Base-by-base conservation (phyloP, 2,113 vertebrate genomes). In the Cyanistes caeruleus region DNA sequence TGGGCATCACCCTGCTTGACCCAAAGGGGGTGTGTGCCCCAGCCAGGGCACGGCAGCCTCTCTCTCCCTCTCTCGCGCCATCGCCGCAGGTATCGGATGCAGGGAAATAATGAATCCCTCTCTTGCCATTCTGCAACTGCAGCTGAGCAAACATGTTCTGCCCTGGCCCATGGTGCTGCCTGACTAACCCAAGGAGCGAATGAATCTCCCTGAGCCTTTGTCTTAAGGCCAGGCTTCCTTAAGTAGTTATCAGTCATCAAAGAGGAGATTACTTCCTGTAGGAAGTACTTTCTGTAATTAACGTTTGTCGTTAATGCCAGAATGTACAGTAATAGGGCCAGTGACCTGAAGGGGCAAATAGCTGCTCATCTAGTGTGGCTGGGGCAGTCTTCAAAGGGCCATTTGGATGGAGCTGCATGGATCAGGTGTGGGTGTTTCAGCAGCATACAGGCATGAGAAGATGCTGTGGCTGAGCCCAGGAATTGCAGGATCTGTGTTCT, bases 271-370 rank as follows among this genome's bases (percentile, higher is more conserved):
- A 69, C 95, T 97, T 97, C 97, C 96, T 97, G 89, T 95, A 96
- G 96, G 96, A 97, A 97, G 95, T 84, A 48, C 90, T 96, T 97
- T 92, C 93, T 96, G 95, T 94, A 94, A 96, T 96, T 96, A 96
- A 93, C 52, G 21, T 72, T 95, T 1, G 24, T 92, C 85, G 56
- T 80, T 96, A 93, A 78, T 84, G 96, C 43, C 92, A 89, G 93
- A 90, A 77, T 4, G 73, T 79, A 44, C 93, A 31, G 86, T 96
- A 87, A 53, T 69, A 92, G 81, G 91, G 76, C 80, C 78, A 22
- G 84, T 97, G 95, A 97, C 96, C 91, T 63, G 88, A 93, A 96
- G 94, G 86, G 94, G 88, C 86, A 91, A 82, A 94, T 94, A 90
- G 94, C 87, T 93, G 96, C 91, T 93, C 24, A 15, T 82, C 77